Evolutionary conservation across 2,888 invertebrate genomes (phyloP).

Genomic region (Mongoloraphidia duomilia): DNA sequence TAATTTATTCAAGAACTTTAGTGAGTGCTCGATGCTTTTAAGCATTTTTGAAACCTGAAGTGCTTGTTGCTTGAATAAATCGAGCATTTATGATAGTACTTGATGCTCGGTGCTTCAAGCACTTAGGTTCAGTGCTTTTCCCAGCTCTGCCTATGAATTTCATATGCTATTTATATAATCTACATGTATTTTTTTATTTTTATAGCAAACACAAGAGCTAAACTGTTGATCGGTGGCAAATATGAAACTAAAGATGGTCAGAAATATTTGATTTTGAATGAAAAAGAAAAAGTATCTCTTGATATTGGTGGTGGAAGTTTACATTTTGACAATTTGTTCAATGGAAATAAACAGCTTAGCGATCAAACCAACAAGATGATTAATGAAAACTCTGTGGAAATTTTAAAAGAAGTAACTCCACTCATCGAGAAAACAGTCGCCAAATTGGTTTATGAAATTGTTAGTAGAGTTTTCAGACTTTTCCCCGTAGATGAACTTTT

Average conservation of each 20-base stretch:
- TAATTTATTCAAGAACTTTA: no score
- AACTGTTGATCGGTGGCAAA: constrained; percentile 18
- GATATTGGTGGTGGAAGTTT: constrained; percentile 14
- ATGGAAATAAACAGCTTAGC: constrained; percentile 18
- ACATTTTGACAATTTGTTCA: constrained; percentile 19
- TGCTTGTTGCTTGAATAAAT: no score
- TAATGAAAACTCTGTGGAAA: constrained; percentile 25
- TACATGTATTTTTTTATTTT: neutral
- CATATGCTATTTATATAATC: constrained; percentile 4
- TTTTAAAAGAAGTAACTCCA: constrained; percentile 27
- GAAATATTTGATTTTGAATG: constrained; percentile 14
- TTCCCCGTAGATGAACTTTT: constrained; percentile 19
- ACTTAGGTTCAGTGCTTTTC: no score
- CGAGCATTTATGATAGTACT: no score
- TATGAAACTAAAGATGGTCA: constrained; percentile 11
- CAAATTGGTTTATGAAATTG: constrained; percentile 13
- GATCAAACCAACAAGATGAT: constrained; percentile 24
- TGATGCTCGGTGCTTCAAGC: no score
- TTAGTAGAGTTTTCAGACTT: constrained; percentile 15
- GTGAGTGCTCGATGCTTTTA: no score
- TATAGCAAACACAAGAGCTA: constrained; percentile 28
- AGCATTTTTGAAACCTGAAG: no score
- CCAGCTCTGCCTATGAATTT: neutral
- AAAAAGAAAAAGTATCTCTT: constrained; percentile 5
- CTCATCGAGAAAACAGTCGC: constrained; percentile 19